Conservation (phyloP, 2,888 invertebrate genomes). For the Idaea aversata region DNA sequence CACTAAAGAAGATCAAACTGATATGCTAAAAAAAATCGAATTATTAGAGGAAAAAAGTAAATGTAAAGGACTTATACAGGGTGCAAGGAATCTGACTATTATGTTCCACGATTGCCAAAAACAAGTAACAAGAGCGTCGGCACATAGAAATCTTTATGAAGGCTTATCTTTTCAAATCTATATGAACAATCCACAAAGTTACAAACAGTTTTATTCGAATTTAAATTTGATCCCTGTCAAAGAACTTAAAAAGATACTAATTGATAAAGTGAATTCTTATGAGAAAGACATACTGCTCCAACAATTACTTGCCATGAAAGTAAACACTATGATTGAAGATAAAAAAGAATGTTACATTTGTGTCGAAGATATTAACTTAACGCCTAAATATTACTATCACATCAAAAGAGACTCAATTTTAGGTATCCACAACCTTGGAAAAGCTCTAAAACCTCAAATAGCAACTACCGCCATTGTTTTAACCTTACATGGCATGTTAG, state of each 20-base stretch:
- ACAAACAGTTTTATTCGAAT: not conserved
- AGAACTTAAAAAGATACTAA: not conserved
- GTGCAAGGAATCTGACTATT: not conserved
- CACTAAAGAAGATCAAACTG: not conserved
- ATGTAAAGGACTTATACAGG: not conserved
- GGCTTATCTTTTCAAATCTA: not conserved
- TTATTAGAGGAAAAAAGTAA: not conserved
- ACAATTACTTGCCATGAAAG: not conserved
- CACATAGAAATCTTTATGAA: not conserved
- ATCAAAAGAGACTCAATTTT: conserved; percentile 18
- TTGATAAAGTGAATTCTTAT: not conserved
- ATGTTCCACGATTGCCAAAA: not conserved
- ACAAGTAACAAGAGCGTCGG: not conserved
- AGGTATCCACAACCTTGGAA: conserved; percentile 20
- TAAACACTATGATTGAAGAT: conserved; percentile 8
- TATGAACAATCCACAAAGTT: not conserved
- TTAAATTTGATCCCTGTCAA: not conserved
- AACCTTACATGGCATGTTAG: conserved; percentile 19
- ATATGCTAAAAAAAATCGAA: not conserved
- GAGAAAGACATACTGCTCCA: not conserved
- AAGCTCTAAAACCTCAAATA: conserved; percentile 15
- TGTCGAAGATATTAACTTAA: conserved; percentile 17
- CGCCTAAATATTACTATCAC: conserved; percentile 20
- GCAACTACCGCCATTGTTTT: conserved; percentile 20
- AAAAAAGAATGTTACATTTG: conserved; percentile 21